These are phyloP conservation scores for Sebastes variabilis DNA, from an alignment of 2,797 vertebrate species.

Conservation along the genomic window DNA sequence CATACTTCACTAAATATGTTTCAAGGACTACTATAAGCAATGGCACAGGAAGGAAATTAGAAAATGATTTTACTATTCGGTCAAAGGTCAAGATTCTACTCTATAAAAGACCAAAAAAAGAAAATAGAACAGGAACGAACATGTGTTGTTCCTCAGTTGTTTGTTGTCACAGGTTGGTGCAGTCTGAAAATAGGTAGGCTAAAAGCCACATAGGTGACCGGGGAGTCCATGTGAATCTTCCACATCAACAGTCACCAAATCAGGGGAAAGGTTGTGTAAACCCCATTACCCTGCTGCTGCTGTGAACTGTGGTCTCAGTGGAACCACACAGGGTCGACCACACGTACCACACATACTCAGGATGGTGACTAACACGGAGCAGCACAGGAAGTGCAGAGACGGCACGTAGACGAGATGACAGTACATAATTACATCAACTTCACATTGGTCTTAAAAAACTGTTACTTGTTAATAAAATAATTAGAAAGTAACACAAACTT, in stretches of 20 bases:
- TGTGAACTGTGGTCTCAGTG: constrained; percentile 30
- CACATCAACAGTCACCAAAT: constrained; percentile 30
- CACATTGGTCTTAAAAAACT: background rate
- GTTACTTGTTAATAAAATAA: background rate
- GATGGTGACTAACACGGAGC: background rate
- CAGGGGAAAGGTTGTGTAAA: constrained; percentile 49
- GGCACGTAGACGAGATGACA: background rate
- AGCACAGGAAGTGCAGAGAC: background rate
- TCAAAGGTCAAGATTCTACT: background rate
- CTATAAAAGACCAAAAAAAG: background rate
- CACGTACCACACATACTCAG: background rate
- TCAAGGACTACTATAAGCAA: background rate
- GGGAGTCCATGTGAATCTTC: constrained; percentile 12
- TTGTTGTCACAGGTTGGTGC: background rate
- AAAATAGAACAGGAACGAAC: background rate
- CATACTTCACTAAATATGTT: background rate
- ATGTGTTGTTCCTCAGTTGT: background rate
- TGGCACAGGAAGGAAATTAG: background rate
- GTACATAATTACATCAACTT: background rate
- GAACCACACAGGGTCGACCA: background rate
- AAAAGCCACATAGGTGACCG: background rate
- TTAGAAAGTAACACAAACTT: background rate
- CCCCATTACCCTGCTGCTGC: background rate
- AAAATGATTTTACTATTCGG: background rate
- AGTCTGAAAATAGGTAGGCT: background rate